Percentiles rank a stretch among this genome's conserved stretches.
Conservation (phyloP, 2,113 vertebrate species). For the Aegithalos caudatus region DNA sequence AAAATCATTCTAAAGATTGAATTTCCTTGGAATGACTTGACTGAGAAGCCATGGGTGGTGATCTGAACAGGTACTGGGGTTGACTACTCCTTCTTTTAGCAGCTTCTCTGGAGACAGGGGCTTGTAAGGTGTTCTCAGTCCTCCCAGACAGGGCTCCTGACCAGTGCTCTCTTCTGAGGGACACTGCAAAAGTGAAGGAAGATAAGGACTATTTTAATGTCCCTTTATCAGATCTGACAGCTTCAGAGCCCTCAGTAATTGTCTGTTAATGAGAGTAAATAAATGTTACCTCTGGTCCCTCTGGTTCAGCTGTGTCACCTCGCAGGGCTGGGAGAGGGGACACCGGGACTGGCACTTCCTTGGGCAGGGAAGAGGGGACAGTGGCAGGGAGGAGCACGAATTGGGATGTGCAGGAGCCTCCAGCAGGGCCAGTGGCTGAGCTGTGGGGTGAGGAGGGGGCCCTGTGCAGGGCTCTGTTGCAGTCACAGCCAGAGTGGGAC, state of each 20-base stretch:
- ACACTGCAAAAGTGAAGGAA: background rate
- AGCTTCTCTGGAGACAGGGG: background rate
- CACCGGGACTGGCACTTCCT: background rate
- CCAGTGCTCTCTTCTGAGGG: background rate
- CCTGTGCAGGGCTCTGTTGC: background rate
- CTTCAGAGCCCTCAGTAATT: background rate
- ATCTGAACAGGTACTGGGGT: background rate
- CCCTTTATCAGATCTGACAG: background rate
- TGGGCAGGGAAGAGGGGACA: background rate
- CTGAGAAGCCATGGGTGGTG: background rate
- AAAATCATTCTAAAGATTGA: background rate
- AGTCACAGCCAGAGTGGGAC: accelerated
- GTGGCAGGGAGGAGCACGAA: background rate
- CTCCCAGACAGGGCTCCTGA: background rate
- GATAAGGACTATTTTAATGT: background rate
- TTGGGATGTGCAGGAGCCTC: background rate
- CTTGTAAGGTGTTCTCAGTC: background rate
- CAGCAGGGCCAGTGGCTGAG: accelerated
- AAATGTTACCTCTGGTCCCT: background rate
- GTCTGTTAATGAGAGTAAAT: background rate
- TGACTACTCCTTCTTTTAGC: background rate
- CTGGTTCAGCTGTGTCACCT: background rate
- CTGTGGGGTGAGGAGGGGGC: background rate
- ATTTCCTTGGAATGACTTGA: background rate
- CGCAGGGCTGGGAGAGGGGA: accelerated